phyloP scores from a whole-genome alignment of 2,113 vertebrate species.

The Corythornis vintsioides region DNA sequence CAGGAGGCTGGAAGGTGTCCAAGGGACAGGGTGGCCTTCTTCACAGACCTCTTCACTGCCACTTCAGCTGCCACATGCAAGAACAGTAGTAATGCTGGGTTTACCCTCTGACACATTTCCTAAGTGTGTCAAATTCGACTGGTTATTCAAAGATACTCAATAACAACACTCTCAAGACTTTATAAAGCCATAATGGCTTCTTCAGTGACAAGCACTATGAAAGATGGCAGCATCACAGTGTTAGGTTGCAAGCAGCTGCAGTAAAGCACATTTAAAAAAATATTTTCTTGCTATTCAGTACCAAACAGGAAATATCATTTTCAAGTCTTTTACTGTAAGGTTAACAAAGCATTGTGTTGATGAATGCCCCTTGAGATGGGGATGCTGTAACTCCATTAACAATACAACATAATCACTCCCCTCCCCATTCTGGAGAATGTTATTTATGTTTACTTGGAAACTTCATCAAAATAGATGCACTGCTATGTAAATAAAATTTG shows the following conservation, averaged over 20 bases:
- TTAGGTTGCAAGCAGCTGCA: neutral
- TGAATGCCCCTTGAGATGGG: neutral
- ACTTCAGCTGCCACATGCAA: conserved; percentile 2
- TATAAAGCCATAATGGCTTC: neutral
- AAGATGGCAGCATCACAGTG: neutral
- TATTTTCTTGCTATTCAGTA: neutral
- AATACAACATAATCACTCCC: neutral
- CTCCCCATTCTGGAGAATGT: neutral
- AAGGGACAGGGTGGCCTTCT: neutral
- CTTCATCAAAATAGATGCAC: neutral
- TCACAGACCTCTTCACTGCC: conserved; percentile 1
- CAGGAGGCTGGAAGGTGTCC: neutral
- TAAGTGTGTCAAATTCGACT: conserved; percentile 6
- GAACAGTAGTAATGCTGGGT: neutral
- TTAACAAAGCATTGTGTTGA: neutral
- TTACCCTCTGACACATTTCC: neutral
- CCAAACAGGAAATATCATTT: neutral
- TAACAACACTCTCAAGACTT: neutral
- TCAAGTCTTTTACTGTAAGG: neutral
- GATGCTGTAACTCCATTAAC: neutral
- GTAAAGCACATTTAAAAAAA: neutral
- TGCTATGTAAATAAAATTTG: neutral
- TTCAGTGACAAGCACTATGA: neutral
- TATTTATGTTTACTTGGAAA: neutral
- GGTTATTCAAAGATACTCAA: conserved; percentile 12